phyloP scores from a whole-genome alignment of 2,113 vertebrate species.

The Hepsetus odoe region DNA sequence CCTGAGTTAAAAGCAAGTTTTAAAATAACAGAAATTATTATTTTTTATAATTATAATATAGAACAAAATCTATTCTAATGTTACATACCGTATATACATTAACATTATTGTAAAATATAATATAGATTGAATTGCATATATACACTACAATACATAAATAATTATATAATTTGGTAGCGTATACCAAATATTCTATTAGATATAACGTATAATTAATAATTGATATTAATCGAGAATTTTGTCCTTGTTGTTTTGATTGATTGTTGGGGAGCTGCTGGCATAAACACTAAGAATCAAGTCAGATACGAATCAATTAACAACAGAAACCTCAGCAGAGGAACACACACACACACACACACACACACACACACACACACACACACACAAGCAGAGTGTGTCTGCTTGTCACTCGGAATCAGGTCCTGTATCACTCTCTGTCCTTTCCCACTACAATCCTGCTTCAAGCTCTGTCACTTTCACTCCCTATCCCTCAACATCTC shows the following conservation, averaged over 20 bases:
- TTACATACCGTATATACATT: no score
- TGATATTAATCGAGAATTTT: no score
- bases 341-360: neutral
- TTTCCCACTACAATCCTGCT: neutral
- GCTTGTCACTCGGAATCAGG: conserved; percentile 12
- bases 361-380: neutral
- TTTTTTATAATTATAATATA: no score
- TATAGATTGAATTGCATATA: no score
- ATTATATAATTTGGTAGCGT: no score
- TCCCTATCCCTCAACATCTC: neutral
- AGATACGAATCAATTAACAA: neutral
- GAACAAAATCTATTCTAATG: no score
- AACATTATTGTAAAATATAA: no score
- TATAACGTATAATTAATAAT: no score
- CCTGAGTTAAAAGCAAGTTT: no score
- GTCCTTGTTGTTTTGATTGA: conserved; percentile 12
- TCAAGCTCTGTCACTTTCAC: neutral
- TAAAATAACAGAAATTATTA: no score
- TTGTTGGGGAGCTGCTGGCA: conserved; percentile 13
- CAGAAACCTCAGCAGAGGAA: neutral
- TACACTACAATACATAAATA: no score
- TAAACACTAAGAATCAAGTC: neutral
- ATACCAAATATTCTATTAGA: no score
- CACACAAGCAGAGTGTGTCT: neutral
- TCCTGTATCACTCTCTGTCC: neutral